Percentiles rank a stretch among this genome's conserved stretches.
Conservation (phyloP, 2,888 invertebrate species). For the Matsumyia berberina region DNA sequence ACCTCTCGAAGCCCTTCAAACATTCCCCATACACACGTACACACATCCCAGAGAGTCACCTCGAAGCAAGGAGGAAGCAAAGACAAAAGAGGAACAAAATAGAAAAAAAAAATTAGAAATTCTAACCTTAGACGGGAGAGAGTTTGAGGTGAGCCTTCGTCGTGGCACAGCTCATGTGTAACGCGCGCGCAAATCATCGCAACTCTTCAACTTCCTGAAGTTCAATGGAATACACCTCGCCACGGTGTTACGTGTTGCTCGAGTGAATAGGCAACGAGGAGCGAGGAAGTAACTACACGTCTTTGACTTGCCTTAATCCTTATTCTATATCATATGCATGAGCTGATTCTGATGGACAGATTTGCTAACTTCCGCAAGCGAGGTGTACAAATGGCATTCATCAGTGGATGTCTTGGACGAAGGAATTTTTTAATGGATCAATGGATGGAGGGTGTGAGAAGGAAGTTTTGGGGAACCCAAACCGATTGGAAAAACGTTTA, state of each 20-base stretch:
- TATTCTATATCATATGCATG: conserved; percentile 57
- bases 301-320: conserved; percentile 64
- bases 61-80: conserved; percentile 64
- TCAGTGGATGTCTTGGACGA: too few relatives aligned
- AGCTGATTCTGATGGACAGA: conserved; percentile 70
- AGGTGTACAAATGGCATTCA: too few relatives aligned
- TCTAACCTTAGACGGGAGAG: conserved; percentile 71
- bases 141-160: conserved; percentile 70
- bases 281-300: conserved; percentile 45
- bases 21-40: conserved; percentile 46
- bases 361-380: conserved; percentile 63
- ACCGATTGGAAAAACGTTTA: too few relatives aligned
- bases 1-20: conserved; percentile 76
- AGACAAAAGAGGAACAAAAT: conserved; percentile 61
- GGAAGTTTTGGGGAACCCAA: too few relatives aligned
- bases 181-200: conserved; percentile 70
- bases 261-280: conserved; percentile 33
- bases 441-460: too few relatives aligned
- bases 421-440: too few relatives aligned
- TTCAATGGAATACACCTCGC: conserved; percentile 36
- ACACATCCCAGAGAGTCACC: conserved; percentile 4
- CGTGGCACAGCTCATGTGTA: conserved; percentile 72
- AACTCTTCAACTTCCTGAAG: conserved; percentile 72
- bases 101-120: conserved; percentile 53
- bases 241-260: conserved; percentile 9